These are phyloP conservation scores for Parascotia fuliginaria DNA, from an alignment of 2,888 invertebrate species.

Conservation along the genomic window DNA sequence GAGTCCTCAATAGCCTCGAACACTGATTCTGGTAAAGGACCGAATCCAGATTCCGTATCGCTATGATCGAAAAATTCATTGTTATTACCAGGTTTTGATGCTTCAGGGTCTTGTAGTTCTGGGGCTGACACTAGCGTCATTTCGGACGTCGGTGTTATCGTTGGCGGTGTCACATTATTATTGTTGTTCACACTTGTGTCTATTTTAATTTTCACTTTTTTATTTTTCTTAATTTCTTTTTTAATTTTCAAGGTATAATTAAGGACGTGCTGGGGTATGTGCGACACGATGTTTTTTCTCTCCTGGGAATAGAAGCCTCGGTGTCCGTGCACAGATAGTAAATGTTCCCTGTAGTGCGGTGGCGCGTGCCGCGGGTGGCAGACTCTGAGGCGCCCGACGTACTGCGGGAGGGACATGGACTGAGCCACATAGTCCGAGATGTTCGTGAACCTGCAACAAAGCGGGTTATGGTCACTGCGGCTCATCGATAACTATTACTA, in stretches of 20 bases:
- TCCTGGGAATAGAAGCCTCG: not conserved
- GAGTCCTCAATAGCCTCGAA: slow-evolving; percentile 68
- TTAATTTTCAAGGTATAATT: not conserved
- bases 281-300: not conserved
- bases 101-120: not conserved
- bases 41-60: slow-evolving; percentile 58
- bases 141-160: not conserved
- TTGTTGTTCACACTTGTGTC: not conserved
- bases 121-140: not conserved
- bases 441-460: slow-evolving; percentile 56
- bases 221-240: not conserved
- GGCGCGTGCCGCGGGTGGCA: not conserved
- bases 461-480: slow-evolving; percentile 13
- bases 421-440: no score
- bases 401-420: not conserved
- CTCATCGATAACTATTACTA: not conserved
- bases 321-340: not conserved
- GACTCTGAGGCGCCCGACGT: not conserved
- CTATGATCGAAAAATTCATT: slow-evolving; percentile 64
- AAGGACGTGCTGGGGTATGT: not conserved
- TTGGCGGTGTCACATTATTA: not conserved
- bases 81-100: no score
- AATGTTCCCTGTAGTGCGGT: not conserved
- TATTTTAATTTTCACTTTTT: slow-evolving; percentile 1
- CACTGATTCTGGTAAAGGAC: slow-evolving; percentile 61